A percentile compares a stretch with the other conserved stretches of the same genome.
phyloP scores from a whole-genome alignment of 1,140 invertebrate genomes.

The Anoplophora glabripennis region DNA sequence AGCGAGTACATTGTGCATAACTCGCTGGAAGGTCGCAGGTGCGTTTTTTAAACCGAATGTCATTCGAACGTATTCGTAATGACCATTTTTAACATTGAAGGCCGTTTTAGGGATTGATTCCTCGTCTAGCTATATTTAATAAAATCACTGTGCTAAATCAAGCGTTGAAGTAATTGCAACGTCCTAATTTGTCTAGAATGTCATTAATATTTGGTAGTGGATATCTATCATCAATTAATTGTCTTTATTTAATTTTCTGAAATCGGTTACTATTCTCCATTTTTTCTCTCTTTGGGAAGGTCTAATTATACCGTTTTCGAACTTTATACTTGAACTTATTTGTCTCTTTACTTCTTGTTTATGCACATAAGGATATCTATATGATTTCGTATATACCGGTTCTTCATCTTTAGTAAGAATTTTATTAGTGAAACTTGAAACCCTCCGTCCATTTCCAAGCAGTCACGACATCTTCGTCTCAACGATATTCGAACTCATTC shows the following conservation, averaged over 20 bases:
- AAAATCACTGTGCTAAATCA: slow-evolving; percentile 40
- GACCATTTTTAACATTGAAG: slow-evolving; percentile 22
- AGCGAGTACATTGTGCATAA: slow-evolving; percentile 12
- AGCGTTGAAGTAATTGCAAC: slow-evolving; percentile 42
- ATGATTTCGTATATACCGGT: slow-evolving; percentile 13
- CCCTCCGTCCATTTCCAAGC: too few relatives aligned
- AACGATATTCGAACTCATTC: too few relatives aligned
- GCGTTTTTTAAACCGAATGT: slow-evolving; percentile 7
- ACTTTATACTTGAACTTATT: slow-evolving; percentile 24
- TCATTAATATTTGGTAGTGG: slow-evolving; percentile 55
- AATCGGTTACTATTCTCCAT: slow-evolving; percentile 47
- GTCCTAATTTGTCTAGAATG: slow-evolving; percentile 43
- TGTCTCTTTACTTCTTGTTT: slow-evolving; percentile 25
- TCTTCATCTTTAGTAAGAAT: slow-evolving; percentile 7
- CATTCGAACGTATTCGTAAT: slow-evolving; percentile 17
- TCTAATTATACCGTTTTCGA: slow-evolving; percentile 20
- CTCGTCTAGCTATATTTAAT: slow-evolving; percentile 3
- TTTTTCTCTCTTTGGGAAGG: slow-evolving; percentile 27
- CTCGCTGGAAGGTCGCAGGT: not conserved
- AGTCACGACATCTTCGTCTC: not conserved
- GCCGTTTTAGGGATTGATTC: slow-evolving; percentile 45
- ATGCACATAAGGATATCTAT: slow-evolving; percentile 21
- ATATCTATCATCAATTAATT: slow-evolving; percentile 44
- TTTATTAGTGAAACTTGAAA: slow-evolving; percentile 2
- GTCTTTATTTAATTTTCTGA: slow-evolving; percentile 42